A percentile compares a stretch with the other conserved stretches of the same genome.
Conservation (phyloP, 2,797 vertebrate species). For the Orientallactaga sibirica region DNA sequence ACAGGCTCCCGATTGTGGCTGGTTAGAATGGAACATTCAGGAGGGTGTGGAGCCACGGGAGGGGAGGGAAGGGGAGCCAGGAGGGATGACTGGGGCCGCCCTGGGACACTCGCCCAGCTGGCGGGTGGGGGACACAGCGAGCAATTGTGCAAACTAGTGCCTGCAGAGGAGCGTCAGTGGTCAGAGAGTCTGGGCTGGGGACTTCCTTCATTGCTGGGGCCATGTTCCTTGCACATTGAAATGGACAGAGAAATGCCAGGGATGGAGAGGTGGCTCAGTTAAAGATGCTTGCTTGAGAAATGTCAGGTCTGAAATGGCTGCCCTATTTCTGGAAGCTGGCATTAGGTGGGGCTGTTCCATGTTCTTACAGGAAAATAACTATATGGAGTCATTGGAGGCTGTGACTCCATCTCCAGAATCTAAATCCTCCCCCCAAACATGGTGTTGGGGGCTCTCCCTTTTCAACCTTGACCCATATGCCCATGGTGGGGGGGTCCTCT, state of each 20-base stretch:
- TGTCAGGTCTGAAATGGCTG: neutral
- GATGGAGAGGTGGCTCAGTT: too few species aligned
- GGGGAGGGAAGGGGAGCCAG: neutral
- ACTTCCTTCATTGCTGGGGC: conserved; percentile 22
- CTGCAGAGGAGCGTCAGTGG: accelerated
- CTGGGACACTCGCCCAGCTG: conserved; percentile 83
- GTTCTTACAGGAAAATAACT: neutral
- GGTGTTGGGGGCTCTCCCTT: neutral
- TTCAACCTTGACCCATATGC: neutral
- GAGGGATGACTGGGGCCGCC: conserved; percentile 67
- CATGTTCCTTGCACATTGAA: neutral
- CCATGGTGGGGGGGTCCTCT: neutral
- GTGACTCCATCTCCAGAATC: neutral
- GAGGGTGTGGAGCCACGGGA: conserved; percentile 24
- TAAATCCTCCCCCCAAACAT: neutral
- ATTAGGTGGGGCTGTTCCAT: neutral
- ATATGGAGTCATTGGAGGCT: neutral
- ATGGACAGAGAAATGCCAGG: neutral
- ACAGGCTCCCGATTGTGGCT: conserved; percentile 86
- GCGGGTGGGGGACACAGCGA: conserved; percentile 80
- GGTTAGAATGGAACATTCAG: conserved; percentile 76
- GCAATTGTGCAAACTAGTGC: conserved; percentile 78
- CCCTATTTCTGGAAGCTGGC: neutral
- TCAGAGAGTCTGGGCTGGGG: neutral
- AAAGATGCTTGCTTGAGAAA: neutral